Evolutionary conservation across 2,888 invertebrate genomes (phyloP).

Genomic region (Matsumyia berberina): DNA sequence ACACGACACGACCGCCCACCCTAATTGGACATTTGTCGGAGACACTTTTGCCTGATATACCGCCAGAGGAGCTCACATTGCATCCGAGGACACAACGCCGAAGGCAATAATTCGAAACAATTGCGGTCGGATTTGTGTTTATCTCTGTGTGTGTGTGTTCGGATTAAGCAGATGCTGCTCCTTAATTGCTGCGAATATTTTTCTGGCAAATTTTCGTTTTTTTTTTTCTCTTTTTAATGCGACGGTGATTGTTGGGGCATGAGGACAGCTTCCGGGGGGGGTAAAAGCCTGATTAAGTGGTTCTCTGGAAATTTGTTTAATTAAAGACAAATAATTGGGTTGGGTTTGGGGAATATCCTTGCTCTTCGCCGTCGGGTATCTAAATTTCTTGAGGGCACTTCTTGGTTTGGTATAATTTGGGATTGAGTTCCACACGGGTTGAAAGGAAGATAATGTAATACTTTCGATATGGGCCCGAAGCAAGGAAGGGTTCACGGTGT

Average conservation of each 20-base stretch:
- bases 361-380: neutral
- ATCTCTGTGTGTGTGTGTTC: neutral
- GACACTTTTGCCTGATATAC: slow-evolving; percentile 17
- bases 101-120: slow-evolving; percentile 26
- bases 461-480: neutral
- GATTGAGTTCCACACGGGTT: neutral
- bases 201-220: neutral
- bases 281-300: slow-evolving; percentile 18
- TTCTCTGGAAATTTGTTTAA: slow-evolving; percentile 14
- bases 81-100: slow-evolving; percentile 10
- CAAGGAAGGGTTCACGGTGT: neutral
- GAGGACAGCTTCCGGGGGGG: neutral
- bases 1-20: neutral
- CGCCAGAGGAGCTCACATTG: neutral
- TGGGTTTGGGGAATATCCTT: too few species aligned
- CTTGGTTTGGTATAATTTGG: slow-evolving; percentile 1
- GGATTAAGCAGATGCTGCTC: slow-evolving; percentile 7
- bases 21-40: slow-evolving; percentile 25
- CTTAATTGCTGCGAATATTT: slow-evolving; percentile 2
- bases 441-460: slow-evolving; percentile 11
- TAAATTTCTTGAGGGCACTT: neutral
- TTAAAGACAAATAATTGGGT: slow-evolving; percentile 10
- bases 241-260: neutral
- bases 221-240: neutral
- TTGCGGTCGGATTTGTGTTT: slow-evolving; percentile 39